Evolutionary conservation across 92 coral and sea anemone genomes (phyloP).

Genomic region (Siderastrea radians): DNA sequence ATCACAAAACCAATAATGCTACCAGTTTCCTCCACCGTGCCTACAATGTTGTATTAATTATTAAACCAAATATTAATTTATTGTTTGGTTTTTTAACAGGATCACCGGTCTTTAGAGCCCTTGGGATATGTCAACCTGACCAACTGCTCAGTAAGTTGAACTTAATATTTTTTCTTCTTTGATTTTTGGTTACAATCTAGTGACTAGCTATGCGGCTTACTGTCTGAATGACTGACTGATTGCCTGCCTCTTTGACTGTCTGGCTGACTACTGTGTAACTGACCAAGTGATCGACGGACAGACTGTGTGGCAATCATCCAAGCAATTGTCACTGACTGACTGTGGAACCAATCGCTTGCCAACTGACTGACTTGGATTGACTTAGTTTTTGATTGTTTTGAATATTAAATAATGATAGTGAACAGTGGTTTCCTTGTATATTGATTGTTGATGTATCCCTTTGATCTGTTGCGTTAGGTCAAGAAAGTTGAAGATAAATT

Average conservation of each 20-base stretch:
- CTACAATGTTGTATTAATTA: too few relatives aligned
- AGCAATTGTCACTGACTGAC: background rate
- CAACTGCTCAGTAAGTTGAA: conserved; percentile 17
- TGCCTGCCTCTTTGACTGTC: background rate
- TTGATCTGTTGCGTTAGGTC: conserved; percentile 26
- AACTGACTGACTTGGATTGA: too few relatives aligned
- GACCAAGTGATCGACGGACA: too few relatives aligned
- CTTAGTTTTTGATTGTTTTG: too few relatives aligned
- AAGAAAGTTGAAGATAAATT: conserved; percentile 60
- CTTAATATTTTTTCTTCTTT: background rate
- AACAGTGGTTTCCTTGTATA: too few relatives aligned
- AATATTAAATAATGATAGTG: too few relatives aligned
- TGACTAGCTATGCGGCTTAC: background rate
- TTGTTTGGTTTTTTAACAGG: conserved; percentile 56
- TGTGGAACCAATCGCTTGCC: too few relatives aligned
- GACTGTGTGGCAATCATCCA: too few relatives aligned
- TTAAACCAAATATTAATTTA: background rate
- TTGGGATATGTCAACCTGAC: conserved; percentile 79
- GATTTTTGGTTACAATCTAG: background rate
- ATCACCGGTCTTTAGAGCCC: conserved; percentile 78
- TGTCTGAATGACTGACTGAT: background rate
- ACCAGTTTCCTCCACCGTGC: too few relatives aligned
- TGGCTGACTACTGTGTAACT: too few relatives aligned
- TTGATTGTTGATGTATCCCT: background rate
- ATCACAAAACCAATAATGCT: too few relatives aligned